phyloP scores from a whole-genome alignment of 1,140 invertebrate genomes.

The Scaptomyza pallida region DNA sequence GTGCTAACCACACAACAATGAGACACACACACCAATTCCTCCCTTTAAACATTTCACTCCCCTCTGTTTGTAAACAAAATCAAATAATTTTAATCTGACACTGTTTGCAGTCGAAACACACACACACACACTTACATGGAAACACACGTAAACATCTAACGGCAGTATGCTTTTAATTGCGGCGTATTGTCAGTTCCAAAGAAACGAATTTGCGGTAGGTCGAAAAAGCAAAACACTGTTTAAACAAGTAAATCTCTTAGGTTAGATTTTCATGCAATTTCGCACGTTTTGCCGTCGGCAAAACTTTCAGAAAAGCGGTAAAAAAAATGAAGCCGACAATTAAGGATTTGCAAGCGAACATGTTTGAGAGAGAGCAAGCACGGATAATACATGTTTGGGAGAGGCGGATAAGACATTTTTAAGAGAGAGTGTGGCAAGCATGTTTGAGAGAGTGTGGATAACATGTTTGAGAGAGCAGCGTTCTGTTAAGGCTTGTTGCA shows the following conservation, averaged over 20 bases:
- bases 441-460: slow-evolving; percentile 3
- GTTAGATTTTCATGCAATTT: slow-evolving; percentile 19
- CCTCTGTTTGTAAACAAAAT: slow-evolving; percentile 16
- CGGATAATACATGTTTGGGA: background rate
- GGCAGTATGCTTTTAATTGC: slow-evolving; percentile 54
- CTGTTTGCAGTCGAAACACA: slow-evolving; percentile 14
- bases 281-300: slow-evolving; percentile 37
- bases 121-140: slow-evolving; percentile 11
- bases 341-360: slow-evolving; percentile 13
- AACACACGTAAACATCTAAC: slow-evolving; percentile 7
- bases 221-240: background rate
- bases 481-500: slow-evolving; percentile 5
- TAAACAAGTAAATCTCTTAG: slow-evolving; percentile 14
- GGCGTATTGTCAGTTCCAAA: slow-evolving; percentile 71
- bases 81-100: slow-evolving; percentile 31
- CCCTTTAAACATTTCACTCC: background rate
- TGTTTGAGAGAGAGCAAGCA: background rate
- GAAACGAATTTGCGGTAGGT: slow-evolving; percentile 73
- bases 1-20: slow-evolving; percentile 47
- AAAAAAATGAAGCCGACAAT: background rate
- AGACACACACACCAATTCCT: slow-evolving; percentile 17
- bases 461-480: slow-evolving; percentile 12
- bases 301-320: background rate
- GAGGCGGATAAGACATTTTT: slow-evolving; percentile 17
- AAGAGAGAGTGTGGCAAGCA: background rate